phyloP scores from a whole-genome alignment of 2,888 invertebrate species.

The Epinotia nisella region DNA sequence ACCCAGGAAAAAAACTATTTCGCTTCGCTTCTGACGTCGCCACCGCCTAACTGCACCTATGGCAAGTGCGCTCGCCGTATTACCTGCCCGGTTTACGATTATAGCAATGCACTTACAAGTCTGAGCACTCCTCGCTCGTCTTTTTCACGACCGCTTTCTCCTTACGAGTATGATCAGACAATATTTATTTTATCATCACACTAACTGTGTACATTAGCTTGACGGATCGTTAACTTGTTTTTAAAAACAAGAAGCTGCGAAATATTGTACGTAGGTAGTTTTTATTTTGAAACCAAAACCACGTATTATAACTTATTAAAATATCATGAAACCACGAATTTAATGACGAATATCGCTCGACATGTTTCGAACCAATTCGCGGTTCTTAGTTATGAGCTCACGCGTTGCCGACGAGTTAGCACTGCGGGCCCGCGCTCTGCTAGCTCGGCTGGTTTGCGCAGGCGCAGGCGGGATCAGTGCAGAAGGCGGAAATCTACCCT shows the following conservation, averaged over 20 bases:
- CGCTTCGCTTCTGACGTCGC: slow-evolving; percentile 17
- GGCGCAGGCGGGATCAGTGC: too few relatives aligned
- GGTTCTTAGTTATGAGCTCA: too few relatives aligned
- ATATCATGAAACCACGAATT: too few relatives aligned
- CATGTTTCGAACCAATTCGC: too few relatives aligned
- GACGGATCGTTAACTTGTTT: neutral
- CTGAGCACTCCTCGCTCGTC: slow-evolving; percentile 52
- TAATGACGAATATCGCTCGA: too few relatives aligned
- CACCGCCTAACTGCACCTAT: slow-evolving; percentile 16
- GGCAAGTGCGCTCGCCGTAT: slow-evolving; percentile 50
- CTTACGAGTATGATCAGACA: slow-evolving; percentile 62
- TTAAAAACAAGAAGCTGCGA: neutral
- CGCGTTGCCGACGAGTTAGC: too few relatives aligned
- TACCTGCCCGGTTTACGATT: slow-evolving; percentile 68
- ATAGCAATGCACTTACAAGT: slow-evolving; percentile 66
- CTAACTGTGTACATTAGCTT: neutral
- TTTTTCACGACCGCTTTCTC: slow-evolving; percentile 61
- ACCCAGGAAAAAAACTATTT: neutral
- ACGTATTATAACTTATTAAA: too few relatives aligned
- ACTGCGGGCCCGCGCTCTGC: too few relatives aligned
- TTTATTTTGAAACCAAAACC: too few relatives aligned
- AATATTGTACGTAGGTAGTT: neutral
- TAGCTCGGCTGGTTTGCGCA: too few relatives aligned
- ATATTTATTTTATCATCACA: slow-evolving; percentile 52
- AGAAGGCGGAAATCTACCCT: too few relatives aligned